Base-by-base conservation (phyloP, 2,888 invertebrate species). In the Agrochola lychnidis region DNA sequence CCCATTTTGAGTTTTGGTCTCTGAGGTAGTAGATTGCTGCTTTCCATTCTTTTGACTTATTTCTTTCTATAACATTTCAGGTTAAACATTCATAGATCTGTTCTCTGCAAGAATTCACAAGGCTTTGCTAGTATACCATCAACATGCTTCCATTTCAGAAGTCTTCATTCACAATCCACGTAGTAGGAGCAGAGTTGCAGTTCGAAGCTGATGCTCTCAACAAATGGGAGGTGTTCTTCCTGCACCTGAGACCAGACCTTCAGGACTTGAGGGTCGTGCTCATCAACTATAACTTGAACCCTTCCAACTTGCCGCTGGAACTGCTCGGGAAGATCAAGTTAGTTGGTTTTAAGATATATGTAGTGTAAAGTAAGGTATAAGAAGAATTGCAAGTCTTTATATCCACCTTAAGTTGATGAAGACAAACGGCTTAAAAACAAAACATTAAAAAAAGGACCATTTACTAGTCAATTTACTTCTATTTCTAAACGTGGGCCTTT, bases 191-290 rank as follows among this genome's bases (percentile, higher is more conserved):
- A 0, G 98, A 98, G 91, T 95, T 98, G 45, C 97, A 98, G 76
- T 98, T 98, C 87, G 98, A 98, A 92, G 97, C 97, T 0, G 97
- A 97, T 81, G 96, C 97, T 22, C 93, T 98, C 5, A 97, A 97
- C 72, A 98, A 98, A 78, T 98, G 98, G 98, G 98, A 98, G 89
- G 95, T 97, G 61, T 97, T 98, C 90, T 97, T 98, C 81, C 91
- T 98, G 0, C 98, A 98, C 90, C 95, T 98, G 53, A 91, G 97
- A 9, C 97, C 98, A 0, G 93, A 95, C 0, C 87, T 98, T 0
- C 95, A 96, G 70, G 95, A 94, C 59, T 88, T 98, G 5, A 96
- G 94, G 69, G 93, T 98, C 3, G 97, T 97, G 0, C 97, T 98
- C 69, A 93, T 98, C 51, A 98, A 98, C 0, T 97, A 97, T 0